Conservation (phyloP, 2,113 vertebrate genomes). For the Gorsachius goisagi region DNA sequence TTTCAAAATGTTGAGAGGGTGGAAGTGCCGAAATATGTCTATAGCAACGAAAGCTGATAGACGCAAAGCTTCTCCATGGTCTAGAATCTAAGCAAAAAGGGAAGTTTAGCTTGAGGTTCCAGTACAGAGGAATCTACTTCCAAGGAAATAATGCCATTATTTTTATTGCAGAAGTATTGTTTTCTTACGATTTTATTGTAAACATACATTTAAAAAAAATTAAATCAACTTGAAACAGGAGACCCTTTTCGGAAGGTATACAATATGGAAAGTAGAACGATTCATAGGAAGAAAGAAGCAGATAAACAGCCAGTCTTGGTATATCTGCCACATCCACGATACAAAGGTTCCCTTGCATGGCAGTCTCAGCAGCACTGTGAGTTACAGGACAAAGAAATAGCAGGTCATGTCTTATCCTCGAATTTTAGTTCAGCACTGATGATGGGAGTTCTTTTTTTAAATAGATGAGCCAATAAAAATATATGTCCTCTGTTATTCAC, state of each 20-base stretch:
- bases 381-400: not conserved
- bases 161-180: not conserved
- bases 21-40: not conserved
- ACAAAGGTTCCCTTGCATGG: not conserved
- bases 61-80: not conserved
- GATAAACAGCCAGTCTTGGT: not conserved
- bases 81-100: not conserved
- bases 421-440: not conserved
- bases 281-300: not conserved
- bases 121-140: not conserved
- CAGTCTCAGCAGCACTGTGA: not conserved
- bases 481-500: not conserved
- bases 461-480: conserved; percentile 5
- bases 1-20: not conserved
- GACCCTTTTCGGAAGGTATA: not conserved
- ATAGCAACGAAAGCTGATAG: not conserved
- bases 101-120: not conserved
- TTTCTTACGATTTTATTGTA: not conserved
- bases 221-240: not conserved
- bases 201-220: not conserved
- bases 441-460: not conserved
- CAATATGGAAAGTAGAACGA: not conserved
- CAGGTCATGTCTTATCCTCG: not conserved
- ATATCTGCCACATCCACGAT: not conserved
- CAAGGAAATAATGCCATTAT: not conserved